phyloP scores from a whole-genome alignment of 2,888 invertebrate species.

The Melieria picta region DNA sequence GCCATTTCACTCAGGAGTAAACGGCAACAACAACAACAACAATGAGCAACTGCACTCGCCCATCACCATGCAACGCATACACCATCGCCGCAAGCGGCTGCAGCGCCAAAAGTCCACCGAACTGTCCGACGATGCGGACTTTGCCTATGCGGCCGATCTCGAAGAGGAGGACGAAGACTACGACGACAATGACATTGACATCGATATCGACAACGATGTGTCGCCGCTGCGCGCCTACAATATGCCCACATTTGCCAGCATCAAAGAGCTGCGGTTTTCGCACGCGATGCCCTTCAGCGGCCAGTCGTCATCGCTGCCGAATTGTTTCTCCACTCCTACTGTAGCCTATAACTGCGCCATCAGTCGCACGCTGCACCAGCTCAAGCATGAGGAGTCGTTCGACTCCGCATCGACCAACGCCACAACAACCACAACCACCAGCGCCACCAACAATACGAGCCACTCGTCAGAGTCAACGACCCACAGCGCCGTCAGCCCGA shows the following conservation, averaged over 20 bases:
- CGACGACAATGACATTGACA: constrained; percentile 34
- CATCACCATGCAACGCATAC: constrained; percentile 27
- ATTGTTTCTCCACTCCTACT: constrained; percentile 43
- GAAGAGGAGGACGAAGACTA: constrained; percentile 52
- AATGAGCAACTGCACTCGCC: background rate
- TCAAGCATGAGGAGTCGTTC: constrained; percentile 47
- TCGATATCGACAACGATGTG: constrained; percentile 19
- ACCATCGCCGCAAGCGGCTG: constrained; percentile 37
- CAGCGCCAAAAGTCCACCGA: constrained; percentile 52
- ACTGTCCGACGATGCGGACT: constrained; percentile 47
- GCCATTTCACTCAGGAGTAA: background rate
- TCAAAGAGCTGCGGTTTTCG: too few relatives aligned
- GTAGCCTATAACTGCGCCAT: too few relatives aligned
- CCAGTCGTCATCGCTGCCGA: constrained; percentile 40
- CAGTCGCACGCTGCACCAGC: constrained; percentile 44
- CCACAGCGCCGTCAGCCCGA: constrained; percentile 36
- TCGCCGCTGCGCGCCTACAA: background rate
- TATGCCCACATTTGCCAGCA: background rate
- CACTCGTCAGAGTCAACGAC: background rate
- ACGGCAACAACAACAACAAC: constrained; percentile 1
- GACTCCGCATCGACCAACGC: constrained; percentile 29
- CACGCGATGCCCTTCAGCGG: constrained; percentile 1
- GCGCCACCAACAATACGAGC: constrained; percentile 20
- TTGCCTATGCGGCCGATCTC: constrained; percentile 52
- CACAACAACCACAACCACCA: constrained; percentile 26